Evolutionary conservation across 2,888 invertebrate species (phyloP).

Genomic region (Exephanes ischioxanthus): DNA sequence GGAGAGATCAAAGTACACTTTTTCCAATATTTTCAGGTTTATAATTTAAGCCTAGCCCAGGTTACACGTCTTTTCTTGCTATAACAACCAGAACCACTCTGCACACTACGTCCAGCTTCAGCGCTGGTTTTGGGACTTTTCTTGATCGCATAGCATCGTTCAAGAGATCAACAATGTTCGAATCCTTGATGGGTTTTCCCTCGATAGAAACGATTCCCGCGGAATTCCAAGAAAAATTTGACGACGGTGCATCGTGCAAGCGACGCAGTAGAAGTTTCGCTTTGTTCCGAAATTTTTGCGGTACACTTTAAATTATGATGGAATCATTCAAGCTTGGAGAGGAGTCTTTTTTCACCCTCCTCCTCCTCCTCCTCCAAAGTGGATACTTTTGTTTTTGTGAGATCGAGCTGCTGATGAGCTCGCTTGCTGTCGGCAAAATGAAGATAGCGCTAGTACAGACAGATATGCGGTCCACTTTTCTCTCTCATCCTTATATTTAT

Average conservation of each 20-base stretch:
- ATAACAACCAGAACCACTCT: too few relatives aligned
- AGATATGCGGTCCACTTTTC: constrained; percentile 61
- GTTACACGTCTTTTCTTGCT: too few relatives aligned
- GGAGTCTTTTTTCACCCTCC: neutral
- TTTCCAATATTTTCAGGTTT: too few relatives aligned
- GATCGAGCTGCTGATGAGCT: neutral
- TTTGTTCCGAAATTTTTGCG: neutral
- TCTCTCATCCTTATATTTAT: constrained; percentile 37
- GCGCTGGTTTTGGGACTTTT: too few relatives aligned
- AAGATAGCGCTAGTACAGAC: constrained; percentile 53
- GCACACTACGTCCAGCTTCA: too few relatives aligned
- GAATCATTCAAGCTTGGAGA: neutral
- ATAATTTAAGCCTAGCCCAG: too few relatives aligned
- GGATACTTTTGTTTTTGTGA: neutral
- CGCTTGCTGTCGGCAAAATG: constrained; percentile 39
- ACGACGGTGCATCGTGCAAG: neutral
- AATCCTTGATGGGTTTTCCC: constrained; percentile 1
- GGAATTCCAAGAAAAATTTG: constrained; percentile 46
- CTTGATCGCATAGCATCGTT: constrained; percentile 17
- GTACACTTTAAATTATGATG: neutral
- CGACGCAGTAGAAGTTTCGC: constrained; percentile 3
- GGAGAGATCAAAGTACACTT: too few relatives aligned
- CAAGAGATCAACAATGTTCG: constrained; percentile 51
- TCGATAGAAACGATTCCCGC: constrained; percentile 39
- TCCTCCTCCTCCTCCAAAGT: neutral